Percentiles rank a stretch among this genome's conserved stretches.
Evolutionary conservation across 2,888 invertebrate genomes (phyloP).

Genomic region (Epirrhoe alternata): DNA sequence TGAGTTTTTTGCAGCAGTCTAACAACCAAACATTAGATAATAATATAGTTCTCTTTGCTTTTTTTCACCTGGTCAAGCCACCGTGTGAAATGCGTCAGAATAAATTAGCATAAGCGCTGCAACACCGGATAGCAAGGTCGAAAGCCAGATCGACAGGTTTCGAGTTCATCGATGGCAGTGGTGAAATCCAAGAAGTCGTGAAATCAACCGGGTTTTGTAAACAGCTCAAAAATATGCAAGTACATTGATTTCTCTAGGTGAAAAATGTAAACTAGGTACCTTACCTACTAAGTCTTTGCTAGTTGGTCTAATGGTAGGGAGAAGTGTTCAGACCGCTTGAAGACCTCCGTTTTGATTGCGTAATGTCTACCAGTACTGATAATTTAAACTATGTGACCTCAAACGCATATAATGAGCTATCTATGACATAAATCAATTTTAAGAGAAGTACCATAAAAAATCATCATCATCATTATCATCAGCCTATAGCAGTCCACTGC

Average conservation of each 20-base stretch:
- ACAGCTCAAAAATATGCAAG: not conserved
- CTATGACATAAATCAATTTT: no score
- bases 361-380: no score
- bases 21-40: not conserved
- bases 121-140: conserved; percentile 32
- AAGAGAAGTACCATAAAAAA: no score
- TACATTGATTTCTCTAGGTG: no score
- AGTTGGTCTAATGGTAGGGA: no score
- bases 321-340: not conserved
- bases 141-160: conserved; percentile 31
- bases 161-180: conserved; percentile 15
- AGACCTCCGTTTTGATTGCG: no score
- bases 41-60: not conserved
- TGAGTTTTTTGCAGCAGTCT: no score
- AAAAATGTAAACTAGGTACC: no score
- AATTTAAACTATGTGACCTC: no score
- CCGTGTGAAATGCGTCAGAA: conserved; percentile 17
- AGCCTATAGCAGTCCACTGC: no score
- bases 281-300: no score
- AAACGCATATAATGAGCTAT: not conserved
- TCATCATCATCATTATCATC: no score
- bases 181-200: conserved; percentile 14
- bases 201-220: conserved; percentile 10
- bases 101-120: conserved; percentile 25
- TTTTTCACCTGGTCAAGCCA: conserved; percentile 1